These are phyloP conservation scores for Antrozous pallidus DNA, from an alignment of 2,797 vertebrate species.

Conservation along the genomic window DNA sequence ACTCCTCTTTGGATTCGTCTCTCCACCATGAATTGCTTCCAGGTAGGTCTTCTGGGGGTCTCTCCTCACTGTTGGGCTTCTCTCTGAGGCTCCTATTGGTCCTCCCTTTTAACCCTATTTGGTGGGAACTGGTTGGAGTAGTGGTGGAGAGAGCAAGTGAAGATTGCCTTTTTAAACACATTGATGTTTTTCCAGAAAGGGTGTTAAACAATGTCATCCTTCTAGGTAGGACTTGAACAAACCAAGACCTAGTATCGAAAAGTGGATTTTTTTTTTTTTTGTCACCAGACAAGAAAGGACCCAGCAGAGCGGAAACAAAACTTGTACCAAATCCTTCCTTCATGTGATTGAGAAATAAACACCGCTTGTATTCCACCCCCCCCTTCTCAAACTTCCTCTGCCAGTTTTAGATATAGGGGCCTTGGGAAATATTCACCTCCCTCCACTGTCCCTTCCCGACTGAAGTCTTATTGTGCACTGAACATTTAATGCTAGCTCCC, in stretches of 20 bases:
- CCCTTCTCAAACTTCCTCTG: neutral
- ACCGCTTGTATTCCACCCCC: neutral
- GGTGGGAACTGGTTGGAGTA: neutral
- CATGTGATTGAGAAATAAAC: neutral
- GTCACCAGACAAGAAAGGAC: slow-evolving; percentile 4
- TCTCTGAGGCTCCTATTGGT: neutral
- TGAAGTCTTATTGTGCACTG: slow-evolving; percentile 14
- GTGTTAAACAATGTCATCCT: neutral
- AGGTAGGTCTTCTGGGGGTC: slow-evolving; percentile 57
- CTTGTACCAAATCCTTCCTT: slow-evolving; percentile 10
- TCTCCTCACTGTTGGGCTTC: neutral
- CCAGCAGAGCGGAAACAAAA: neutral
- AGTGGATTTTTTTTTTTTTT: slow-evolving; percentile 32
- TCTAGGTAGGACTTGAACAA: neutral
- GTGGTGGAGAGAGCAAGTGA: neutral
- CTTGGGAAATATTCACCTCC: neutral
- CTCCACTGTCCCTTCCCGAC: neutral
- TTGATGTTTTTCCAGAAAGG: neutral
- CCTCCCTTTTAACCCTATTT: neutral
- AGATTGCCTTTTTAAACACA: neutral
- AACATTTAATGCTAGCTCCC: neutral
- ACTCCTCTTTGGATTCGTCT: neutral
- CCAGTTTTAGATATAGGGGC: neutral
- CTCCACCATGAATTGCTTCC: slow-evolving; percentile 71
- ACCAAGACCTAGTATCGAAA: neutral